phyloP scores from a whole-genome alignment of 2,113 vertebrate genomes.

The Cyphotilapia sp. region DNA sequence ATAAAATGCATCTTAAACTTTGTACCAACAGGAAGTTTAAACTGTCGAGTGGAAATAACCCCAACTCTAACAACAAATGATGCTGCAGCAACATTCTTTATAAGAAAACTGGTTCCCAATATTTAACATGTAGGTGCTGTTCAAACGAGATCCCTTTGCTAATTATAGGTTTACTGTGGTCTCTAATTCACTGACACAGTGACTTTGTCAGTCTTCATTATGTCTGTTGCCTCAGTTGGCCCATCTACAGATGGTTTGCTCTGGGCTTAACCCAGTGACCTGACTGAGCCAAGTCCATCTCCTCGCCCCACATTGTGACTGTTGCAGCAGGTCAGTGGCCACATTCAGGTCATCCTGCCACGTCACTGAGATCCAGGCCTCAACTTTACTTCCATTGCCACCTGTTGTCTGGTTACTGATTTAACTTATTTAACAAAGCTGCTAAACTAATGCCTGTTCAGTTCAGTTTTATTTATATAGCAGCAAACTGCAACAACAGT shows the following conservation, averaged over 20 bases:
- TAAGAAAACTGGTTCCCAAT: not conserved
- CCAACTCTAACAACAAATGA: not conserved
- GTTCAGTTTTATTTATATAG: not conserved
- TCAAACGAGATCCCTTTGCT: not conserved
- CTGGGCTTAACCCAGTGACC: constrained; percentile 47
- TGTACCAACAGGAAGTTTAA: not conserved
- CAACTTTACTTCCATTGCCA: not conserved
- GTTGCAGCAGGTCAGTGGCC: not conserved
- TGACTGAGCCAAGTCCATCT: constrained; percentile 1
- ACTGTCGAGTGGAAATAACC: not conserved
- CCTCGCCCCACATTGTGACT: not conserved
- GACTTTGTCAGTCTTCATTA: not conserved
- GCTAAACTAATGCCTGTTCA: not conserved
- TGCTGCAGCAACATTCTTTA: not conserved
- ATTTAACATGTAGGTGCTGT: not conserved
- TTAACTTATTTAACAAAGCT: not conserved
- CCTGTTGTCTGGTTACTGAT: not conserved
- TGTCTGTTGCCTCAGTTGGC: not conserved
- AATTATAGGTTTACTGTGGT: not conserved
- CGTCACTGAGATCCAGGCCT: not conserved
- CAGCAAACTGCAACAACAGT: not conserved
- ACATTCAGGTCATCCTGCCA: not conserved
- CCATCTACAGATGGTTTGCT: constrained; percentile 42
- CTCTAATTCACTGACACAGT: not conserved
- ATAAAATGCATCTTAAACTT: not conserved